Evolutionary conservation across 2,888 invertebrate species (phyloP).

Genomic region (Papilio gigon): DNA sequence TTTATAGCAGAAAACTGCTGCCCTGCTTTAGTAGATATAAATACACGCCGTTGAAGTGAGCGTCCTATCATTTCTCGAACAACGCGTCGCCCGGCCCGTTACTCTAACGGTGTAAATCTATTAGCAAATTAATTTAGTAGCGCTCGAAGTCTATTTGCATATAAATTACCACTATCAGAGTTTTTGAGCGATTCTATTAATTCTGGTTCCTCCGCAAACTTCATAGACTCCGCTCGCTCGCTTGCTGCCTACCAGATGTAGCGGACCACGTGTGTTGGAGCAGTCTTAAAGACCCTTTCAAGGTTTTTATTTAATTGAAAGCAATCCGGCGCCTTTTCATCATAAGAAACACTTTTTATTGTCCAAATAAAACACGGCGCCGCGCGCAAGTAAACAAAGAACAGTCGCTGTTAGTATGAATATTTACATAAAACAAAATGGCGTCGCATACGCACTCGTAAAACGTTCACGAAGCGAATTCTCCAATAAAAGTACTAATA

Average conservation of each 20-base stretch:
- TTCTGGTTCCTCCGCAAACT: background rate
- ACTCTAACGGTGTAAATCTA: slow-evolving; percentile 6
- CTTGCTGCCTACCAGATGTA: too few species aligned
- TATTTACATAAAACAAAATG: slow-evolving; percentile 25
- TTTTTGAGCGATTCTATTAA: background rate
- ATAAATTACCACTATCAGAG: background rate
- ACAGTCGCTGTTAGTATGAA: slow-evolving; percentile 2
- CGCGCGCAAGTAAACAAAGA: background rate
- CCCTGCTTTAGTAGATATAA: background rate
- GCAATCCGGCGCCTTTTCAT: background rate
- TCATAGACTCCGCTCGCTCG: background rate
- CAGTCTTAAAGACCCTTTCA: too few species aligned
- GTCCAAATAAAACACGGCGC: background rate
- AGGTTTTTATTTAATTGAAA: slow-evolving; percentile 10
- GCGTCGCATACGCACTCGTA: slow-evolving; percentile 8
- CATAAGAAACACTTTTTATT: slow-evolving; percentile 12
- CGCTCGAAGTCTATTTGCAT: slow-evolving; percentile 8
- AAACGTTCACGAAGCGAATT: slow-evolving; percentile 18
- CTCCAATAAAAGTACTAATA: slow-evolving; percentile 27
- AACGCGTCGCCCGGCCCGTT: background rate
- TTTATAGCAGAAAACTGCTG: background rate
- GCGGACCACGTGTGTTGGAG: too few species aligned
- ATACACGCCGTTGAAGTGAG: background rate
- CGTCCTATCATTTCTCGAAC: background rate
- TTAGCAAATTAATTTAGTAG: slow-evolving; percentile 11